phyloP scores from a whole-genome alignment of 2,797 vertebrate species.

The Garrulus glandarius region DNA sequence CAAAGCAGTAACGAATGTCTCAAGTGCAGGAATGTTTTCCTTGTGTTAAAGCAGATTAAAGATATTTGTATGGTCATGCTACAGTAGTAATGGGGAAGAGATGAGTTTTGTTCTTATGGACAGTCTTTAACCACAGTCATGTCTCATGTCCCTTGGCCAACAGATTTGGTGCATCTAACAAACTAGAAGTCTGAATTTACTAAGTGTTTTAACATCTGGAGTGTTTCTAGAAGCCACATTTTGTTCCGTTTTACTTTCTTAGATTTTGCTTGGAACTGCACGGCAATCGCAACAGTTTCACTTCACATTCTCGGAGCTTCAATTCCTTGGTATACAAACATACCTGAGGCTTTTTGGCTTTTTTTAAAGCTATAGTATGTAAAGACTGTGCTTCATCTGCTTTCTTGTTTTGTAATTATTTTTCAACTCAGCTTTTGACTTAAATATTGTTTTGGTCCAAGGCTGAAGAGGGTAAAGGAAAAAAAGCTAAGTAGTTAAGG shows the following conservation, averaged over 20 bases:
- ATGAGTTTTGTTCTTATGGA: background rate
- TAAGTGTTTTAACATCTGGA: background rate
- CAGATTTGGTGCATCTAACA: background rate
- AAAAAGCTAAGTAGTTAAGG: background rate
- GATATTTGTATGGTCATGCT: background rate
- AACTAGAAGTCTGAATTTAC: background rate
- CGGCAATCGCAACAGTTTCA: background rate
- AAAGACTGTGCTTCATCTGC: background rate
- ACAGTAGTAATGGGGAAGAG: background rate
- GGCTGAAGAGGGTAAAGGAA: background rate
- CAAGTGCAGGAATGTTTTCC: background rate
- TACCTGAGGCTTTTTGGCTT: fast-evolving
- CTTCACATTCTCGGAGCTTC: background rate
- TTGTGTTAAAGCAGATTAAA: background rate
- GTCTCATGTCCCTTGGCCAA: background rate
- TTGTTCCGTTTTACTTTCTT: background rate
- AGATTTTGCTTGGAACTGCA: background rate
- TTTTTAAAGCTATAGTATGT: background rate
- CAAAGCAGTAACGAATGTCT: background rate
- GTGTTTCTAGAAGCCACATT: background rate
- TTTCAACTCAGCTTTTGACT: background rate
- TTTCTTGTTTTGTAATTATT: background rate
- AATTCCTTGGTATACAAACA: background rate
- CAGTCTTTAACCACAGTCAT: background rate
- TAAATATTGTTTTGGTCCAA: background rate